phyloP scores from a whole-genome alignment of 1,140 invertebrate species.

The Plodia interpunctella region DNA sequence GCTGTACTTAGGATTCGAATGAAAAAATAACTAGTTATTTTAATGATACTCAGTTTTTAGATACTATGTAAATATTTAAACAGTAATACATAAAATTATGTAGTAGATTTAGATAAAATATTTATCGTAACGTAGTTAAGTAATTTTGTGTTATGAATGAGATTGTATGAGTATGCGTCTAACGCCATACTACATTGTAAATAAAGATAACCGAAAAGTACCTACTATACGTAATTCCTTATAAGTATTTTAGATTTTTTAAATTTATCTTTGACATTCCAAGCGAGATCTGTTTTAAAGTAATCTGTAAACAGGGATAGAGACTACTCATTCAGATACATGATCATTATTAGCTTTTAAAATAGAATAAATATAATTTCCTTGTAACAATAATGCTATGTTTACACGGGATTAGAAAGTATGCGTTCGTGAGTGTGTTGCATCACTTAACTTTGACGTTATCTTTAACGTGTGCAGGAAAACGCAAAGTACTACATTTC shows the following conservation, averaged over 20 bases:
- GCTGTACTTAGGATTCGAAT: not conserved
- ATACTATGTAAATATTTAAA: conserved; percentile 10
- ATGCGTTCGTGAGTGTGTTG: too few relatives aligned
- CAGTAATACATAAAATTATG: conserved; percentile 12
- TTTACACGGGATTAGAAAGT: too few relatives aligned
- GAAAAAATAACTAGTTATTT: not conserved
- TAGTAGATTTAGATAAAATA: not conserved
- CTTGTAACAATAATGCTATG: too few relatives aligned
- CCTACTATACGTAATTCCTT: not conserved
- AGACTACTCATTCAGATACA: not conserved
- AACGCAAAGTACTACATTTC: too few relatives aligned
- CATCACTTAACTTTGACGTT: too few relatives aligned
- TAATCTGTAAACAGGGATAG: not conserved
- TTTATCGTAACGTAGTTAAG: not conserved
- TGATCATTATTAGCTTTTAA: not conserved
- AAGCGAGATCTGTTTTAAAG: not conserved
- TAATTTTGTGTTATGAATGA: not conserved
- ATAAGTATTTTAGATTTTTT: not conserved
- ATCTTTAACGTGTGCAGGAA: too few relatives aligned
- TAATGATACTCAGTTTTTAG: conserved; percentile 10
- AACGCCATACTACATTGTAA: conserved; percentile 1
- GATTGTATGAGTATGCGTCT: not conserved
- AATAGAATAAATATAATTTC: not conserved
- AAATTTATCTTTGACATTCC: not conserved
- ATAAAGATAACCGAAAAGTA: not conserved